Percentiles rank a stretch among this genome's conserved stretches.
Conservation (phyloP, 2,888 invertebrate species). For the Nomada lathburiana region DNA sequence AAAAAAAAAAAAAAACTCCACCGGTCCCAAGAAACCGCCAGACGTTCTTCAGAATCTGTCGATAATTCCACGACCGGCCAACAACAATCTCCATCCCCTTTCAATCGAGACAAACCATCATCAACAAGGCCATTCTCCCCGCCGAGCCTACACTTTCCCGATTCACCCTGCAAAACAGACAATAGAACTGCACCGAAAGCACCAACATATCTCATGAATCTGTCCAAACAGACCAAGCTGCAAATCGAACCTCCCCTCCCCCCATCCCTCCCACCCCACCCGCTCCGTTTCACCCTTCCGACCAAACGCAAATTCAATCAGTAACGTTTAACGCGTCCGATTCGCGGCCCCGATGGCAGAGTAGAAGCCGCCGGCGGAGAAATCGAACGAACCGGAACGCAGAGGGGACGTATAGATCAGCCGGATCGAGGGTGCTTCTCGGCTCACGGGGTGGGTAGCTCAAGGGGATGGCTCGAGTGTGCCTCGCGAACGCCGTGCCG, state of each 20-base stretch:
- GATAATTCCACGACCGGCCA: no score
- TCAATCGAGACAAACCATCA: no score
- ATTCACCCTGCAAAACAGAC: no score
- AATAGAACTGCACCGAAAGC: no score
- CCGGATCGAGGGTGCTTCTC: constrained; percentile 61
- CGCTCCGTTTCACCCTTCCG: constrained; percentile 2
- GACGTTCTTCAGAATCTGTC: no score
- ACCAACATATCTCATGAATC: no score
- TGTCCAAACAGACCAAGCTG: no score
- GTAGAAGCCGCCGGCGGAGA: not conserved
- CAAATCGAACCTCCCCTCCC: not conserved
- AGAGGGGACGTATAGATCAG: constrained; percentile 41
- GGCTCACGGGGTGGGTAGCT: constrained; percentile 35
- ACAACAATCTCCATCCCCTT: no score
- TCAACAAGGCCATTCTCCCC: no score
- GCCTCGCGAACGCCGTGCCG: constrained; percentile 56
- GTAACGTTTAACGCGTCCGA: constrained; percentile 46
- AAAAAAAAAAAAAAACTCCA: no score
- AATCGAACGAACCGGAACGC: not conserved
- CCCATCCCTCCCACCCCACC: not conserved
- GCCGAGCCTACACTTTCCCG: no score
- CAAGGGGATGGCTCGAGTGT: constrained; percentile 45
- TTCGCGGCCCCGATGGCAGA: constrained; percentile 13
- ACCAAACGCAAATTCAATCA: constrained; percentile 12
- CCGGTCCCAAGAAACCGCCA: no score